Percentiles rank a stretch among this genome's conserved stretches.
Conservation (phyloP, 2,888 invertebrate genomes). For the Noctua janthe region DNA sequence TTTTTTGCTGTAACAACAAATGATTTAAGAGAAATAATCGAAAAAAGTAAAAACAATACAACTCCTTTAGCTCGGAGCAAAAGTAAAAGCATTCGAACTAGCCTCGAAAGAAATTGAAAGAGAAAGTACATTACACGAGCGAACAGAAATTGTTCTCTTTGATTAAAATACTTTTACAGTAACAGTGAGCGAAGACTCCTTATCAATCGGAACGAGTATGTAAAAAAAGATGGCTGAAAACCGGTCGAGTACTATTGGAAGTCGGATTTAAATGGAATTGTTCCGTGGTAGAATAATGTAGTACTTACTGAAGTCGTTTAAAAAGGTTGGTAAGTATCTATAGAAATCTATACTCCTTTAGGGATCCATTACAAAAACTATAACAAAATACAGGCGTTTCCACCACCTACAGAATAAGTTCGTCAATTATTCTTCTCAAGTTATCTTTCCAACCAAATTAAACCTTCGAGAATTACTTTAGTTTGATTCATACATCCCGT, state of each 20-base stretch:
- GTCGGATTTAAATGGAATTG: constrained; percentile 31
- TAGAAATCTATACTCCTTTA: background rate
- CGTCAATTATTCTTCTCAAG: background rate
- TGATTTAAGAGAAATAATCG: constrained; percentile 69
- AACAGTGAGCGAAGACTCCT: constrained; percentile 60
- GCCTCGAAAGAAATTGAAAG: constrained; percentile 71
- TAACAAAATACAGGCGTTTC: background rate
- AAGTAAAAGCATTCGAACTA: constrained; percentile 76
- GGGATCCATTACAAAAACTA: background rate
- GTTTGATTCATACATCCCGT: constrained; percentile 29
- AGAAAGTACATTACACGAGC: constrained; percentile 73
- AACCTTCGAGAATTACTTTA: constrained; percentile 7
- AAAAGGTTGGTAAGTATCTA: background rate
- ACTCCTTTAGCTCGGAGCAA: constrained; percentile 68
- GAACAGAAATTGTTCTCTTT: constrained; percentile 71
- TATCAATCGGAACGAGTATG: constrained; percentile 62
- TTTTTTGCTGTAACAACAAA: constrained; percentile 60
- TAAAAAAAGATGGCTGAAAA: constrained; percentile 64
- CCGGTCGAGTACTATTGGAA: constrained; percentile 40
- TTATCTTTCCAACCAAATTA: background rate
- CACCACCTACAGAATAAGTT: background rate
- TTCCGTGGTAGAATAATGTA: constrained; percentile 14
- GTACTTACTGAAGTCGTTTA: background rate
- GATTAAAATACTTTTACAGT: constrained; percentile 72
- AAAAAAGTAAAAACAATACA: constrained; percentile 74